Evolutionary conservation across 2,888 invertebrate species (phyloP), one percentile per base, ranked within the genome.

Genomic region (Ennomos erosarius): DNA sequence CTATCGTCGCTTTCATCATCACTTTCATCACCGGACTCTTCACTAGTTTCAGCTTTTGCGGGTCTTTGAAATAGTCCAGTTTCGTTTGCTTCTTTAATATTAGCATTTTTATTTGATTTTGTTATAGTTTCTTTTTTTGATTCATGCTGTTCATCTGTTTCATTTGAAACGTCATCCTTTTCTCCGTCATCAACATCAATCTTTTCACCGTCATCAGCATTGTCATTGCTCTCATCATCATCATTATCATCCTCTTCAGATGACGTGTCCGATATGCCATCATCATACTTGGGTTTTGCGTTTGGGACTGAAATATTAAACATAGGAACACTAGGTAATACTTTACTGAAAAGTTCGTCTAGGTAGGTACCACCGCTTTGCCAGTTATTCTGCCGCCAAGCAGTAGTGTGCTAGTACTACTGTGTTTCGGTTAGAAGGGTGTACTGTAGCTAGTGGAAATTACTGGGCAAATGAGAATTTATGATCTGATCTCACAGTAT

Each of bases 221-320:
- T n/a, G n/a, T n/a, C 71, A 9, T 71, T 76, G 33, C 79, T 81
- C 42, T 85, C 85, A 44, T 80, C 84, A 16, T 10, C 16, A 16
- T 88, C 81, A 65, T 74, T 73, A 5, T 71, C 76, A 43, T 79
- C 81, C 40, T 85, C 85, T 47, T 81, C 84, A 12, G 71, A 76
- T 56, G 87, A 89, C 39, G 85, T 85, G 56, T 90, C 90, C 1
- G 90, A 89, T 65, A 90, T 71, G 0, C 89, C 90, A 57, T 88
- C 90, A 13, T 90, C 77, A 39, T 83, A 90, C 64, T 87, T 85
- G 6, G 82, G 82, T 67, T 86, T 87, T 2, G 85, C 75, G 44
- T 90, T 90, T 43, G 90, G 90, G 33, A 90, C 91, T 92, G 67
- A 58, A 83, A 73, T 42, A 46, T 49, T 51, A 37, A 10, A 43